Evolutionary conservation across 2,888 invertebrate genomes (phyloP), one percentile per base, ranked within the genome.

Genomic region (Drosophila birchii): DNA sequence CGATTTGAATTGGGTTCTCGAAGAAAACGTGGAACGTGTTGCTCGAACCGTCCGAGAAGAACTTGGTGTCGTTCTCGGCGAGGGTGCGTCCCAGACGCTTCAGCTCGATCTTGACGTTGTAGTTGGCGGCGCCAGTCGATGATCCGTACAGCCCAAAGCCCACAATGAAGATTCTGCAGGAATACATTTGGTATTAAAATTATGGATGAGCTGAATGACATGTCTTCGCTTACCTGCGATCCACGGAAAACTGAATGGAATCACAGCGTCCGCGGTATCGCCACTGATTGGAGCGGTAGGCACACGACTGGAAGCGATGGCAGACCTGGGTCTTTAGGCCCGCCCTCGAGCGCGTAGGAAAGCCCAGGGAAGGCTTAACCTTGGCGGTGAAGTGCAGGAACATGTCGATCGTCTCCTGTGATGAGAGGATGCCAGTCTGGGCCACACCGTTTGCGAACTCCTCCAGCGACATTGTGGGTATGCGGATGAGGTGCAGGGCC

Each of bases 201-300:
- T 14, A 1, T 12, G 2, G 3, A 26, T 3, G 8, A 9, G 9
- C 9, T 5, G 16, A 16, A 9, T 0, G 5, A 6, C 5, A 8
- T 3, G 5, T 14, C n/a, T 7, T 0, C 1, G 36, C 74, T 64
- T 34, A 90, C 91, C 91, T 95, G 76, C 97, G 96, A 92, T 99
- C 98, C 1, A 98, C 98, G 79, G 97, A 97, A 93, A 99, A 99
- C 91, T 98, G 98, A 91, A 99, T 98, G 67, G 98, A 98, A 92
- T 99, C 99, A 92, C 98, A 98, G 60, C 98, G 95, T 1, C 98
- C 98, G 81, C 99, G 94, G 92, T 99, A 99, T 62, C 98, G 95
- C 98, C 99, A 99, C 92, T 99, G 98, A 91, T 98, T 99, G 89
- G 97, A 97, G 83, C 98, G 95, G 93, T 98, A 98, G 6, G 98